Evolutionary conservation across 2,797 vertebrate genomes (phyloP).

Genomic region (Brachyalestes nurse): DNA sequence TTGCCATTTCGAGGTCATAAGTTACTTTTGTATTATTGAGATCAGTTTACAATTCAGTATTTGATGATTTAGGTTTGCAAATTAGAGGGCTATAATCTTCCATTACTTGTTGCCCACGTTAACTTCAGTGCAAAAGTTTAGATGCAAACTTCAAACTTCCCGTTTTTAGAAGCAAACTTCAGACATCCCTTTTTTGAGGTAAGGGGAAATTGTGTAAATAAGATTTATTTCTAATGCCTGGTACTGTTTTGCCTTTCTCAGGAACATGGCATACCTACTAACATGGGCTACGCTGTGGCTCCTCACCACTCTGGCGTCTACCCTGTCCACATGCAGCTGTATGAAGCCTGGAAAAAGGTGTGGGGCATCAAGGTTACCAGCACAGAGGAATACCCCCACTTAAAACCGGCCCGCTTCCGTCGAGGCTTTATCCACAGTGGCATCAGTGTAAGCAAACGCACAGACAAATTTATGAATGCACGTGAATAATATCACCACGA

Average conservation of each 20-base stretch:
- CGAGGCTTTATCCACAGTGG: slow-evolving; percentile 94
- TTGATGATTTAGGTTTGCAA: too few species aligned
- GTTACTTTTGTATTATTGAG: too few species aligned
- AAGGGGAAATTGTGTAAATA: too few species aligned
- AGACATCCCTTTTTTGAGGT: too few species aligned
- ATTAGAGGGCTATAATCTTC: too few species aligned
- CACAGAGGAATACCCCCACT: slow-evolving; percentile 97
- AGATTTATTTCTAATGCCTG: neutral
- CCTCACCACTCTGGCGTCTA: slow-evolving; percentile 98
- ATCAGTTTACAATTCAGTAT: too few species aligned
- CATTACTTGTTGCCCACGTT: too few species aligned
- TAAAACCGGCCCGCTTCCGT: slow-evolving; percentile 95
- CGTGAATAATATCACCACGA: too few species aligned
- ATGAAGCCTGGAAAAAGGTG: slow-evolving; percentile 97
- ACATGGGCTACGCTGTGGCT: slow-evolving; percentile 97
- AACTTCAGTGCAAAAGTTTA: too few species aligned
- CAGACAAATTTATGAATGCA: neutral
- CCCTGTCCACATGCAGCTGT: slow-evolving; percentile 94
- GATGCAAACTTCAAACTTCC: too few species aligned
- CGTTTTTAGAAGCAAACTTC: too few species aligned
- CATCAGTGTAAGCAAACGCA: slow-evolving; percentile 88
- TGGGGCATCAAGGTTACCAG: slow-evolving; percentile 97
- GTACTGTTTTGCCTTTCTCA: slow-evolving; percentile 55
- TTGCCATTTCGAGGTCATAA: too few species aligned
- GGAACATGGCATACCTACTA: slow-evolving; percentile 97